phyloP scores from a whole-genome alignment of 1,140 invertebrate species.

The Portunus trituberculatus region DNA sequence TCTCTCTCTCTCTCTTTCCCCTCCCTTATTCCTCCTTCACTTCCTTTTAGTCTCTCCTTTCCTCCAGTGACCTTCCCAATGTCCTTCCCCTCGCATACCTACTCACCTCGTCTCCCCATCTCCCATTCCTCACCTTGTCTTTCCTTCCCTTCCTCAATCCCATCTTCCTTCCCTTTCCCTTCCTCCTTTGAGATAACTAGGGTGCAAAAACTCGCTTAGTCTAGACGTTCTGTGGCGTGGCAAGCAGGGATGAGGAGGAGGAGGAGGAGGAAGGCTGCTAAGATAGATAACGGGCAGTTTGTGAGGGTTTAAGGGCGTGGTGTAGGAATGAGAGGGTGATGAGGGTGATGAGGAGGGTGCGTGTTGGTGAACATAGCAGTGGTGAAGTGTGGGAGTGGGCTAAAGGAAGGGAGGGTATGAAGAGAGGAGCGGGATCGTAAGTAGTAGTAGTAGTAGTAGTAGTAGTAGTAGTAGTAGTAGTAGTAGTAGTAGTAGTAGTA shows the following conservation, averaged over 20 bases:
- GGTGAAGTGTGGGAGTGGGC: too few relatives aligned
- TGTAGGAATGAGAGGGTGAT: too few relatives aligned
- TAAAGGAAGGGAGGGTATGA: background rate
- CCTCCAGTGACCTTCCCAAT: background rate
- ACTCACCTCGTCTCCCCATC: background rate
- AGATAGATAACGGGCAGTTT: too few relatives aligned
- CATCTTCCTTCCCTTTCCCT: too few relatives aligned
- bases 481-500: background rate
- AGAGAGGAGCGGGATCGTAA: background rate
- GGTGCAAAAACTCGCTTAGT: background rate
- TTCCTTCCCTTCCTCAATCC: background rate
- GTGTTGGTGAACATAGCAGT: background rate
- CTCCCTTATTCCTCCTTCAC: background rate
- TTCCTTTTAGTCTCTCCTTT: background rate
- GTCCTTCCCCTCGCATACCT: background rate
- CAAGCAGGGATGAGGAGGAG: background rate
- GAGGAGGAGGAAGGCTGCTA: background rate
- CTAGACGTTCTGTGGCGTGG: background rate
- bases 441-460: background rate
- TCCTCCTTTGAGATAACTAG: too few relatives aligned
- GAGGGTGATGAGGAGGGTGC: background rate
- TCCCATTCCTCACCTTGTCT: background rate
- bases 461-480: conserved; percentile 11
- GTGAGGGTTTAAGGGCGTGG: too few relatives aligned
- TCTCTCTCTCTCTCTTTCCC: background rate